phyloP scores from a whole-genome alignment of 2,797 vertebrate genomes.

The Hippopotamyrus pictus region DNA sequence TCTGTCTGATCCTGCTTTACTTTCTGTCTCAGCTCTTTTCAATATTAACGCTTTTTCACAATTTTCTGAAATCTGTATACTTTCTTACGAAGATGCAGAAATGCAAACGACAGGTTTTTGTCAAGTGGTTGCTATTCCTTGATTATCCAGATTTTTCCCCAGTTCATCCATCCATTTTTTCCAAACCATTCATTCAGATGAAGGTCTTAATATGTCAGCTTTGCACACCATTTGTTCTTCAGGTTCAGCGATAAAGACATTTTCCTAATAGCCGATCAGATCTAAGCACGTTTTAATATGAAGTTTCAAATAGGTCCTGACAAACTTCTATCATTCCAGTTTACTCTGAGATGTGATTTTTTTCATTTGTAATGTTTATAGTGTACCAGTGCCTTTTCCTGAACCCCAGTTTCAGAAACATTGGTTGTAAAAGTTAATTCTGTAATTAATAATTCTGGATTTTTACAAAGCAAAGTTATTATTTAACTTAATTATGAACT shows the following conservation, averaged over 20 bases:
- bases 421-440: neutral
- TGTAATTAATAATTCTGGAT: neutral
- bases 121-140: neutral
- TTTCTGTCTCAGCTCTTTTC: neutral
- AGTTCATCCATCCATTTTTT: neutral
- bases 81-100: neutral
- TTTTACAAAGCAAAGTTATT: neutral
- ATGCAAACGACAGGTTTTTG: neutral
- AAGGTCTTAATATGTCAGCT: neutral
- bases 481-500: neutral
- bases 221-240: neutral
- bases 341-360: neutral
- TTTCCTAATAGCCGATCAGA: neutral
- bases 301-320: neutral
- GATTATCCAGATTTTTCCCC: neutral
- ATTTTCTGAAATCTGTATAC: neutral
- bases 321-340: neutral
- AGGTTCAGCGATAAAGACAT: neutral
- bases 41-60: neutral
- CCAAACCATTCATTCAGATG: neutral
- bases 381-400: neutral
- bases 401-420: neutral
- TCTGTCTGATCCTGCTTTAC: neutral
- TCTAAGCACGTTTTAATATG: neutral
- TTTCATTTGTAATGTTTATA: neutral